Evolutionary conservation across 2,797 vertebrate genomes (phyloP).

Genomic region (Notolabrus celidotus): DNA sequence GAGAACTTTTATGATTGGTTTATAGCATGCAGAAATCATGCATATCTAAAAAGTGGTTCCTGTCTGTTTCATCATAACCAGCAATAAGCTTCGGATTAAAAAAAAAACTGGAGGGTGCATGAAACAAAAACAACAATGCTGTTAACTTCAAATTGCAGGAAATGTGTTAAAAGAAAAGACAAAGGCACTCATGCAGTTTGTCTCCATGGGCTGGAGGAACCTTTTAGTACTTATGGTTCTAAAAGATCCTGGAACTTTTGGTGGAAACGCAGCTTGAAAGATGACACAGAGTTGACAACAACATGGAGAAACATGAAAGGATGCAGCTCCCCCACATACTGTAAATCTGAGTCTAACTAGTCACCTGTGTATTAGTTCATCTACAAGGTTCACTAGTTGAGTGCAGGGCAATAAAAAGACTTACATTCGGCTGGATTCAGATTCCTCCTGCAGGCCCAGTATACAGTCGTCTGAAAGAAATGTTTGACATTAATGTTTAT

Average conservation of each 20-base stretch:
- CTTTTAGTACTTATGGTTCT: not conserved
- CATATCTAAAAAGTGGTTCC: no score
- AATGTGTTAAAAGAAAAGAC: no score
- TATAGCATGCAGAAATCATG: no score
- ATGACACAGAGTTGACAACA: not conserved
- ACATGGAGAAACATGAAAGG: not conserved
- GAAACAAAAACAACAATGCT: no score
- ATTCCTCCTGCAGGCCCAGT: constrained; percentile 83
- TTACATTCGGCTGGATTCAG: constrained; percentile 99
- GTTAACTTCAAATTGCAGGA: no score
- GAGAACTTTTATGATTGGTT: no score
- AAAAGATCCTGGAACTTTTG: not conserved
- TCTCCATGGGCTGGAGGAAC: not conserved
- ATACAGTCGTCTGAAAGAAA: constrained; percentile 67
- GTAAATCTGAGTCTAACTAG: constrained; percentile 12
- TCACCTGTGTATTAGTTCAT: constrained; percentile 12
- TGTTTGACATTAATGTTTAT: not conserved
- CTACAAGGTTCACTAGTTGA: not conserved
- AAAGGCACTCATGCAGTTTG: no score
- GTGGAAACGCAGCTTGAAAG: not conserved
- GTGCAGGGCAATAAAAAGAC: constrained; percentile 66
- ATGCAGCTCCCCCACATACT: not conserved
- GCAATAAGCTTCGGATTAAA: no score
- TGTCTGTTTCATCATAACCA: no score
- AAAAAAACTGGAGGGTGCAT: no score